These are phyloP conservation scores for Pentamera pediparva DNA, from an alignment of 53 echinoderm and acorn worm species.

Conservation along the genomic window DNA sequence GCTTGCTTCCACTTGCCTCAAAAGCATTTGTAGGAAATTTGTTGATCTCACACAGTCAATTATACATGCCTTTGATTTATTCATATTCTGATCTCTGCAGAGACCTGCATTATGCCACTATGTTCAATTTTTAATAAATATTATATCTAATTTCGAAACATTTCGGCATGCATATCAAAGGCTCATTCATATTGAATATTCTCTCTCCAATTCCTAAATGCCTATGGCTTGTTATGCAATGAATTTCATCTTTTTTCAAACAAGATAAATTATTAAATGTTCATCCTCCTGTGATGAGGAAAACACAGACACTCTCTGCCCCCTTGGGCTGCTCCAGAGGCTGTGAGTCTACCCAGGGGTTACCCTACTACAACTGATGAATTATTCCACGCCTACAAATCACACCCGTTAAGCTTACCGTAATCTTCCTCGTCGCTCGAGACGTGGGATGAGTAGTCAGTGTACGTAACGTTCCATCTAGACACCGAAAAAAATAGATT, in stretches of 20 bases:
- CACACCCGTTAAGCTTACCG: conserved; percentile 46
- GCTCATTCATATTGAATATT: too few relatives aligned
- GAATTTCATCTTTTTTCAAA: background rate
- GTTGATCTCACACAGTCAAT: too few relatives aligned
- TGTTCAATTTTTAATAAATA: too few relatives aligned
- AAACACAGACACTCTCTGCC: background rate
- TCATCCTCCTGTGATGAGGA: conserved; percentile 3
- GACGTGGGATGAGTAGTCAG: conserved; percentile 86
- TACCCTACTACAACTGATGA: background rate
- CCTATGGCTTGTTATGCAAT: too few relatives aligned
- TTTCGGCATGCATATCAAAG: too few relatives aligned
- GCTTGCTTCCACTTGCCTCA: too few relatives aligned
- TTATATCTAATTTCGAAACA: too few relatives aligned
- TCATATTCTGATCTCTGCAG: too few relatives aligned
- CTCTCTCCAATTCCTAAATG: too few relatives aligned
- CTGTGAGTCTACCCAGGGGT: background rate
- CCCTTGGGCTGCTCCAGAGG: background rate
- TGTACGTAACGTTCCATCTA: conserved; percentile 94
- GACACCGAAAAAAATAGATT: conserved; percentile 5
- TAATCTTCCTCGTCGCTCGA: conserved; percentile 63
- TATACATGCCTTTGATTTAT: too few relatives aligned
- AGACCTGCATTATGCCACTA: too few relatives aligned
- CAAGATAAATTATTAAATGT: conserved; percentile 15
- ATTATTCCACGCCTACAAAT: conserved; percentile 17
- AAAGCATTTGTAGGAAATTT: too few relatives aligned